A percentile compares a stretch with the other conserved stretches of the same genome.
These are phyloP conservation scores for Macaria liturata DNA, from an alignment of 2,888 invertebrate genomes.

Conservation along the genomic window DNA sequence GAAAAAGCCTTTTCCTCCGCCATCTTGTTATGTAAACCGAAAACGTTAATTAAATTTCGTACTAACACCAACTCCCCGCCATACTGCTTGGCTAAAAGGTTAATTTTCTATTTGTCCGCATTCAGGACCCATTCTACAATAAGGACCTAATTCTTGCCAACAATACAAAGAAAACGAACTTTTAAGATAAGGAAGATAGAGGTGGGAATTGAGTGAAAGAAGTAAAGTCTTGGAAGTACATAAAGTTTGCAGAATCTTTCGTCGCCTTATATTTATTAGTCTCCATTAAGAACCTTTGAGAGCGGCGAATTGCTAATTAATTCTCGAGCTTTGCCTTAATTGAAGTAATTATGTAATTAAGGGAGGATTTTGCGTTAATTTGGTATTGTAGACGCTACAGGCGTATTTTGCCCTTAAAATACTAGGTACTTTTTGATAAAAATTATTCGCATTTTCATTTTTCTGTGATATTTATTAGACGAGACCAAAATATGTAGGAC, in stretches of 20 bases:
- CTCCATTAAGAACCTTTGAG: conserved; percentile 36
- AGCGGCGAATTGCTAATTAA: conserved; percentile 45
- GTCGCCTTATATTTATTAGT: conserved; percentile 53
- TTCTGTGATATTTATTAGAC: no score
- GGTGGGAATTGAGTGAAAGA: conserved; percentile 6
- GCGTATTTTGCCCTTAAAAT: conserved; percentile 6
- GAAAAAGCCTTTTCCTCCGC: conserved; percentile 25
- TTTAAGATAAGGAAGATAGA: conserved; percentile 11
- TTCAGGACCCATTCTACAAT: conserved; percentile 20
- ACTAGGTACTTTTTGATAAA: background rate
- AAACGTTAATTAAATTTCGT: conserved; percentile 57
- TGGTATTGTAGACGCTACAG: conserved; percentile 28
- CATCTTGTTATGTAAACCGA: conserved; percentile 35
- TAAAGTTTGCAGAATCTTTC: conserved; percentile 51
- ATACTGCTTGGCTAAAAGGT: conserved; percentile 54
- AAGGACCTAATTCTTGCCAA: conserved; percentile 39
- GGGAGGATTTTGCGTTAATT: conserved; percentile 43
- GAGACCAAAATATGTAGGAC: no score
- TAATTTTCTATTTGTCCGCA: conserved; percentile 63
- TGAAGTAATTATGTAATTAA: conserved; percentile 55
- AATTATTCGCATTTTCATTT: no score
- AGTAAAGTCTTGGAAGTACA: conserved; percentile 23
- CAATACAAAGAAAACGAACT: conserved; percentile 23
- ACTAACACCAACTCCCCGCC: conserved; percentile 49
- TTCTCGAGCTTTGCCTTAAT: conserved; percentile 44